Base-by-base conservation (phyloP, 2,797 vertebrate genomes). In the Sebastes matsubarae region DNA sequence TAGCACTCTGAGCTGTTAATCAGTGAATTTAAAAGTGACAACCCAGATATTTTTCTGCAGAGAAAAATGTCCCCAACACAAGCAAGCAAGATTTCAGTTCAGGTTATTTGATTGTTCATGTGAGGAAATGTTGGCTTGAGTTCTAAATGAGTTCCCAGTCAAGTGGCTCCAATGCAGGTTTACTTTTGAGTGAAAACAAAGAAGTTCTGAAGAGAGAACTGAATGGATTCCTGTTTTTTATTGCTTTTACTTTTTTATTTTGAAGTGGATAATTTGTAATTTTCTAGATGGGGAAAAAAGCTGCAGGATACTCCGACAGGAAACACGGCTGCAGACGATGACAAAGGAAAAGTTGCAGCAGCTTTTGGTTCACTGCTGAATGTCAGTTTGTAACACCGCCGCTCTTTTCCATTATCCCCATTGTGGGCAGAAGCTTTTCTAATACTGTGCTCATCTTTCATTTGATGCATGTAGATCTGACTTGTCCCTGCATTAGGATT, bases 401-500 rank as follows among this genome's bases (percentile, higher is more conserved):
- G 8, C 34, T 60, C 55, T 38, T 67, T 68, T 67, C 59, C 74
- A 66, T 72, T 69, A 63, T n/a, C 54, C 58, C 25, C 8, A 16
- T 52, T 42, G 50, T 75, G 72, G 63, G 22, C 22, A 57, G 38
- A 75, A 20, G 50, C 20, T 79, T 61, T 72, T 80, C 46, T 75
- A 63, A 83, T 36, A 55, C 68, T 42, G 13, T 22, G 14, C 65
- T 68, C 68, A 73, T 81, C 59, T 72, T 67, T 81, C 25, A 57
- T 78, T 78, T 86, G 58, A 68, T 76, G 75, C 59, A 58, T 76
- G 82, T 59, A 66, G 29, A 85, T 82, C 73, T 81, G 72, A 81
- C 65, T 72, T 34, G 72, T 75, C 59, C 52, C 72, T 60, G 61
- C 77, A 72, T 89, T 81, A 87, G 27, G 50, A 89, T 89, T 86